Evolutionary conservation across 2,888 invertebrate species (phyloP), one percentile per base, ranked within the genome.

Genomic region (Drosophila nigricruria): DNA sequence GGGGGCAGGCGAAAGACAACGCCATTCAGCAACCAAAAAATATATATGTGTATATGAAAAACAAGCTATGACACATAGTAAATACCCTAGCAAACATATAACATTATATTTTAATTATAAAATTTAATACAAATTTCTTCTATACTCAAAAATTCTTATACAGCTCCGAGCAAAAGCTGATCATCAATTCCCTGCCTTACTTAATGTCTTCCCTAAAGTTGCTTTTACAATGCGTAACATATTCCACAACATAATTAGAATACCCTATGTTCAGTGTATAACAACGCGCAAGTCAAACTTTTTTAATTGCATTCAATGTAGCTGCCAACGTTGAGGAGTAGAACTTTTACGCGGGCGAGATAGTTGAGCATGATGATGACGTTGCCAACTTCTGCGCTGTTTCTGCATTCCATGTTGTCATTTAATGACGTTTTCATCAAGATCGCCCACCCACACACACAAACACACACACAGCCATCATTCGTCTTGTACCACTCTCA

Each of bases 251-350:
- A 30, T 36, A 58, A 36, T 58, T 47, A 47, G 16, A 47, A 27
- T 32, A 47, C 58, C 25, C 58, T 27, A 14, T 36, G 36, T 27
- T 36, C 36, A 20, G 47, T 18, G 47, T 38, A 47, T 27, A 47
- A 58, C 58, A 42, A 40, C 50, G 47, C 18, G 12, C 52, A 65
- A 74, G 82, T 59, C 62, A 67, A 84, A 84, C 82, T 84, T 85
- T 86, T 82, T 85, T 85, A 85, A 85, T 85, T 85, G 84, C 84
- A 85, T 85, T 86, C 86, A 86, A 86, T 83, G 86, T 83, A 71
- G 85, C 73, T 81, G 86, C 71, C 71, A 79, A 81, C 71, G 70
- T 53, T 66, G 65, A 59, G 53, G 16, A 34, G 58, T 16, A 30
- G 30, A 59, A 76, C 57, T 68, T 75, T 61, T 47, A 45, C 63